phyloP scores from a whole-genome alignment of 2,113 vertebrate species.

The Seriola quinqueradiata region DNA sequence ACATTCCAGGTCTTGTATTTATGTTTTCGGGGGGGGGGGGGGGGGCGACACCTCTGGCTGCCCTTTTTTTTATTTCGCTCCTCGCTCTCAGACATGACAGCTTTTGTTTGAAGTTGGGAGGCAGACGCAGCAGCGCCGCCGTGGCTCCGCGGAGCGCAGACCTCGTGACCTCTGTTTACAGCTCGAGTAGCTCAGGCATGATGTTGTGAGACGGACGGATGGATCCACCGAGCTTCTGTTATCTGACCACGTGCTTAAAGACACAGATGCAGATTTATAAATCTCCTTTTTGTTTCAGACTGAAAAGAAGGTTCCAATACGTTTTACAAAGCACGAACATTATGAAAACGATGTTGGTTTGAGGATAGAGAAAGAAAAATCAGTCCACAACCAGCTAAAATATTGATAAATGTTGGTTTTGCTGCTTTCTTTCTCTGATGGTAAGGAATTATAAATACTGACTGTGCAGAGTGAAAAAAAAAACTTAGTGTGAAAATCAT shows the following conservation, averaged over 20 bases:
- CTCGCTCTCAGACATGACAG: constrained; percentile 57
- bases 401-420: constrained; percentile 37
- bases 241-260: neutral
- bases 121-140: constrained; percentile 58
- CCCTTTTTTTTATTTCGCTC: constrained; percentile 17
- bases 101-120: constrained; percentile 46
- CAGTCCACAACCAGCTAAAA: neutral
- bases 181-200: constrained; percentile 19
- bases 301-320: neutral
- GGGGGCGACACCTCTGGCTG: constrained; percentile 15
- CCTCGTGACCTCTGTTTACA: constrained; percentile 51
- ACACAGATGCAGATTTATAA: neutral
- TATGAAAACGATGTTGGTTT: neutral
- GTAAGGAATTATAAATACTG: constrained; percentile 11
- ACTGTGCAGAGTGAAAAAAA: constrained; percentile 18
- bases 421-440: neutral
- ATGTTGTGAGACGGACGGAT: constrained; percentile 54
- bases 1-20: constrained; percentile 37
- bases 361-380: neutral
- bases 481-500: constrained; percentile 57
- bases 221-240: constrained; percentile 2
- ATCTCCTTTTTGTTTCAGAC: neutral
- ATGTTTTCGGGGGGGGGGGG: neutral
- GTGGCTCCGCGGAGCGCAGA: constrained; percentile 26
- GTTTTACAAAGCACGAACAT: neutral